Conservation (phyloP, 2,797 vertebrate species). For the Cirrhinus mrigala region DNA sequence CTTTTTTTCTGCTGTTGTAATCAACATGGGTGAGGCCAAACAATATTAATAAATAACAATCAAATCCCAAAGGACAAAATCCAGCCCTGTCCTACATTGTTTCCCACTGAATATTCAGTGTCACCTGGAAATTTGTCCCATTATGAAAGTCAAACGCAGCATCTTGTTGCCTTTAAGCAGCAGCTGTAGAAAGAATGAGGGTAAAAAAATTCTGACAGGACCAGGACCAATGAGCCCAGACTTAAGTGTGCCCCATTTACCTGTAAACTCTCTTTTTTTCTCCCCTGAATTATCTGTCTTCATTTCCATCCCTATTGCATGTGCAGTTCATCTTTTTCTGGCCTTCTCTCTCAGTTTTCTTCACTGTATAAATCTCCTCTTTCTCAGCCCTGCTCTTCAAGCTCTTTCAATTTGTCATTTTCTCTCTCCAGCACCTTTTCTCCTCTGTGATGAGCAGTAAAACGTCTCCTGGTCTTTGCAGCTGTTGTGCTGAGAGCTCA, state of each 20-base stretch:
- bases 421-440: constrained; percentile 32
- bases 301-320: neutral
- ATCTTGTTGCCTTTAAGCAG: constrained; percentile 12
- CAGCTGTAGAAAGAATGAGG: neutral
- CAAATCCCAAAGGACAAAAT: constrained; percentile 10
- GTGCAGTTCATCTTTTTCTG: neutral
- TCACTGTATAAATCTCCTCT: neutral
- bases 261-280: neutral
- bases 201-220: constrained; percentile 24
- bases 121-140: neutral
- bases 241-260: constrained; percentile 30
- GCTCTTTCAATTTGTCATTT: constrained; percentile 26
- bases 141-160: constrained; percentile 1
- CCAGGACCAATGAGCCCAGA: constrained; percentile 14
- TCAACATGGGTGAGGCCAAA: neutral
- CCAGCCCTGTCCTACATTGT: neutral
- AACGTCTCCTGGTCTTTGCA: constrained; percentile 7
- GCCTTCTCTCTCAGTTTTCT: constrained; percentile 11
- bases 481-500: constrained; percentile 26
- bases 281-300: neutral
- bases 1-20: neutral
- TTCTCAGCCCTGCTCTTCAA: neutral
- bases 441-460: constrained; percentile 43
- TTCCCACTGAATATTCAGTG: neutral
- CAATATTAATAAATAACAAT: constrained; percentile 8